phyloP scores from a whole-genome alignment of 2,113 vertebrate genomes.

The Rhodinocichla rosea region DNA sequence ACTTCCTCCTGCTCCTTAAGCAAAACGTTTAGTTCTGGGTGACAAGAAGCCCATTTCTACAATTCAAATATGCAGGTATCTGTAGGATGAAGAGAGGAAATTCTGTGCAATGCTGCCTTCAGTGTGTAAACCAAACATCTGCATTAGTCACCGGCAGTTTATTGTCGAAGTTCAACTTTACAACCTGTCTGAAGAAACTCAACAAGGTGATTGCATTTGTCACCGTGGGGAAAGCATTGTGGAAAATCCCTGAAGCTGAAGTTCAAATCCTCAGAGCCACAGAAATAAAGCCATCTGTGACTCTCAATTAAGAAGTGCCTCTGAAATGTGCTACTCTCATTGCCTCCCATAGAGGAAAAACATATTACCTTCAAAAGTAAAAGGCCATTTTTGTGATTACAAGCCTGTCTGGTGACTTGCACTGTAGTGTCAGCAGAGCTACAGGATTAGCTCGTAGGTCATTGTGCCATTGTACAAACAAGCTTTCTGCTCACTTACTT shows the following conservation, averaged over 20 bases:
- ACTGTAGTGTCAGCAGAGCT: neutral
- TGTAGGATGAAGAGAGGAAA: neutral
- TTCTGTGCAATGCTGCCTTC: neutral
- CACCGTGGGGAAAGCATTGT: neutral
- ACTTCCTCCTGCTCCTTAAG: neutral
- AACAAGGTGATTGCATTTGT: slow-evolving; percentile 44
- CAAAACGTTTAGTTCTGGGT: slow-evolving; percentile 24
- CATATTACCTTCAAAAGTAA: neutral
- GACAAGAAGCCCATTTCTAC: neutral
- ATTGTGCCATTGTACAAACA: neutral
- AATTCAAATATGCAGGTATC: neutral
- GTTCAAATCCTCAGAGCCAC: slow-evolving; percentile 39
- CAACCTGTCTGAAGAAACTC: slow-evolving; percentile 55
- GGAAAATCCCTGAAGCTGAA: slow-evolving; percentile 9
- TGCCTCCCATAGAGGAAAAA: neutral
- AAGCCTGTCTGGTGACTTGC: neutral
- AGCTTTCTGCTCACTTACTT: neutral
- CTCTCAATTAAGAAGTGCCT: neutral
- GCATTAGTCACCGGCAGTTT: neutral
- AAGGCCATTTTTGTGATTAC: neutral
- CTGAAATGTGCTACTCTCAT: neutral
- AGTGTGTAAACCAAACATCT: slow-evolving; percentile 10
- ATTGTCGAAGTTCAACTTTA: slow-evolving; percentile 34
- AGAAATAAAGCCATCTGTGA: neutral
- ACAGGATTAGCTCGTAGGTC: neutral